Base-by-base conservation (phyloP, 2,888 invertebrate species). In the Drosophila melanocephala region DNA sequence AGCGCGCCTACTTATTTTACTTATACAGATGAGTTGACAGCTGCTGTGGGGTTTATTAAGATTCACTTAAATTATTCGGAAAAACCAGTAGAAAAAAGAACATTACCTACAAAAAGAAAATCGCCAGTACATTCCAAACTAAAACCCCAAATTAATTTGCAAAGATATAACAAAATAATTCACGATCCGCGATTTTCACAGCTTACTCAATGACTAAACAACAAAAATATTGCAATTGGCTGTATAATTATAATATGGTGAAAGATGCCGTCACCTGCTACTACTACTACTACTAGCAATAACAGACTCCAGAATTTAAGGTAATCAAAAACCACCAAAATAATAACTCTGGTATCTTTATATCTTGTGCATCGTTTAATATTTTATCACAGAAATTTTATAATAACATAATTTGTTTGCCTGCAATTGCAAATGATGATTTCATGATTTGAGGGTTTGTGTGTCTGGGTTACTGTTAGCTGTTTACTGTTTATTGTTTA, bases 341-440 rank as follows among this genome's bases (percentile, higher is more conserved):
- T 42, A 42, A 42, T n/a, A 42, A 22, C 3, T 22, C 7, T 14
- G 47, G 14, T 42, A 14, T 47, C 2, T 42, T 42, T 42, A 5
- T 16, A 47, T 22, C 22, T 22, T 22, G 47, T 7, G 14, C 7
- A 22, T 22, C 47, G 9, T 5, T 47, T 47, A 26, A 47, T 47
- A 47, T n/a, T 44, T 51, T 14, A 59, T 47, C 66, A 79, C 79
- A 61, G 37, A 69, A 79, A 79, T 81, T 79, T 81, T 19, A 39
- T 59, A 59, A 53, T 63, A 60, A 72, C 5, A 47, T 2, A 9
- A 47, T 67, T 64, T 70, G 35, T 51, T 56, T 53, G 30, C 22
- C 62, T 16, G 16, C 39, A 61, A 57, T 33, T 57, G 44, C 28
- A 42, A 35, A 50, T 39, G 26, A 39, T 44, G 39, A 58, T 33